Base-by-base conservation (phyloP, 2,888 invertebrate species). In the Aricia artaxerxes region DNA sequence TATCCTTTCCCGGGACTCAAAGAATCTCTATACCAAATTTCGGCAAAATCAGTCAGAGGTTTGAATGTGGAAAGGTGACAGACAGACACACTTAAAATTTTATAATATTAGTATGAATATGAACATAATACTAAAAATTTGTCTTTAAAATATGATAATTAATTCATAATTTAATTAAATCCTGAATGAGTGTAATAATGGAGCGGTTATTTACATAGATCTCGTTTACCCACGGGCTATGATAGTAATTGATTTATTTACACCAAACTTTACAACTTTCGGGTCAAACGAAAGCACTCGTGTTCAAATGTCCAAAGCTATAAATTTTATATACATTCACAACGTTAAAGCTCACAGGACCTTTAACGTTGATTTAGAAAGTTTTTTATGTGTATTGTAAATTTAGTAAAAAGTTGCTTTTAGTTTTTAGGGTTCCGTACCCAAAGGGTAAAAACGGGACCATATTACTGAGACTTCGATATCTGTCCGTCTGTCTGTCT, bases 281-380 rank as follows among this genome's bases (percentile, higher is more conserved):
- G 69, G 69, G 69, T 35, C 35, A 69, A 69, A 69, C 38, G 5
- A 69, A 69, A 69, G 35, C 69, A 69, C 69, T 64, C 31, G 69
- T 69, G 69, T 13, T 69, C 9, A 49, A 49, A 11, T 9, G 49
- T 49, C 53, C 16, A 57, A 57, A 57, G 13, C 4, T 16, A 57
- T 13, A 35, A 69, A 69, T 69, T 24, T 24, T 24, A 24, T 24
- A 24, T 24, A 35, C 4, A 69, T 31, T 64, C 24, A 31, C 61
- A 64, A 64, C 64, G 31, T 11, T 64, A 64, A 60, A 60, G 24
- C 69, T 13, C 31, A 64, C 24, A 69, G 4, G 11, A 11, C 16
- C 5, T 69, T 61, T 24, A 24, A 24, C 24, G 24, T 61, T 61
- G 24, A 24, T 24, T n/a, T 9, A 9, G 61, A 61, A 57, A 57